A percentile compares a stretch with the other conserved stretches of the same genome.
phyloP scores from a whole-genome alignment of 2,113 vertebrate genomes.

The Ptychochromis oligacanthus region DNA sequence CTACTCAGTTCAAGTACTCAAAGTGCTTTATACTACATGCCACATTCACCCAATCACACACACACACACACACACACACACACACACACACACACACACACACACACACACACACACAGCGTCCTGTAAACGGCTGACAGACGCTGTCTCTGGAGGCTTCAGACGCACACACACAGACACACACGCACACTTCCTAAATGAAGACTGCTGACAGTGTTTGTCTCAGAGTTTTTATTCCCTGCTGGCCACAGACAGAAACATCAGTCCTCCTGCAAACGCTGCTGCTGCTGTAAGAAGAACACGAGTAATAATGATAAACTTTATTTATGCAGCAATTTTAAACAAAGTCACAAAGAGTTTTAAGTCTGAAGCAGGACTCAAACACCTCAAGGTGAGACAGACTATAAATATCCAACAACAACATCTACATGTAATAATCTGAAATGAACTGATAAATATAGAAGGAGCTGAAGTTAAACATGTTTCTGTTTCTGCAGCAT shows the following conservation, averaged over 20 bases:
- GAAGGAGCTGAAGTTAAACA: not conserved
- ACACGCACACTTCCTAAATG: not conserved
- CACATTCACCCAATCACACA: too few species aligned
- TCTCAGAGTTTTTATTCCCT: conserved; percentile 10
- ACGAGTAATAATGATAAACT: not conserved
- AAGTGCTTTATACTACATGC: too few species aligned
- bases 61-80: too few species aligned
- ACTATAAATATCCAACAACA: not conserved
- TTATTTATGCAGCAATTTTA: not conserved
- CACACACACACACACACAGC: not conserved
- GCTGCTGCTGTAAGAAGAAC: not conserved
- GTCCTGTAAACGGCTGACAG: not conserved
- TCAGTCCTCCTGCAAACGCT: not conserved
- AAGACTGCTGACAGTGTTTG: conserved; percentile 9
- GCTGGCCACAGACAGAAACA: conserved; percentile 2
- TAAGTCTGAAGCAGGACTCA: too few species aligned
- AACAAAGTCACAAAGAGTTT: not conserved
- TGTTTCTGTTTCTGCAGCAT: too few species aligned
- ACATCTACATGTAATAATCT: not conserved
- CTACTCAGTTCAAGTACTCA: too few species aligned
- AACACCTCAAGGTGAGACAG: not conserved
- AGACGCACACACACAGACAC: not conserved
- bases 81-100: too few species aligned
- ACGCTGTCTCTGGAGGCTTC: not conserved
- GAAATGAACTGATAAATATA: not conserved